A percentile compares a stretch with the other conserved stretches of the same genome.
phyloP scores from a whole-genome alignment of 2,797 vertebrate genomes.

The Manis crassicaudata region DNA sequence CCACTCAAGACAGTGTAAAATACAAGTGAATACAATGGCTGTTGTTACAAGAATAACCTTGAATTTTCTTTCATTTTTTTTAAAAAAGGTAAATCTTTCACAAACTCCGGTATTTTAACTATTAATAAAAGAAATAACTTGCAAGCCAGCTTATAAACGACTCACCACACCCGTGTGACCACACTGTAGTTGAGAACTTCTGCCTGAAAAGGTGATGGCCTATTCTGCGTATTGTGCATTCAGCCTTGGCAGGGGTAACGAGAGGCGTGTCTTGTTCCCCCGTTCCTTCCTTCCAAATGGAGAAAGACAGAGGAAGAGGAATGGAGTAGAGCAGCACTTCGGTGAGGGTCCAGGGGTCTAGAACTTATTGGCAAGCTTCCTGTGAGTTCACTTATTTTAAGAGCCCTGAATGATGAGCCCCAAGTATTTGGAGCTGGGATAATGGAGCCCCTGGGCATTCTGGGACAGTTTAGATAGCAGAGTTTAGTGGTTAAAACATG shows the following conservation, averaged over 20 bases:
- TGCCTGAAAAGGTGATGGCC: background rate
- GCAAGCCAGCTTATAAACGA: background rate
- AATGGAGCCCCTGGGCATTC: background rate
- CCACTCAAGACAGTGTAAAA: background rate
- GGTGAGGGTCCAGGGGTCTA: background rate
- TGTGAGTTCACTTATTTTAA: background rate
- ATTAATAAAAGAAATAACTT: background rate
- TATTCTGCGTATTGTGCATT: background rate
- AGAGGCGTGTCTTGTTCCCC: background rate
- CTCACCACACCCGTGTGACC: background rate
- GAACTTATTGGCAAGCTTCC: background rate
- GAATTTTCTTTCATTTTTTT: slow-evolving; percentile 36
- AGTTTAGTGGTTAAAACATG: background rate
- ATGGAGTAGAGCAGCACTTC: background rate
- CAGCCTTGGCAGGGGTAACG: background rate
- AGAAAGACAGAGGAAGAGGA: background rate
- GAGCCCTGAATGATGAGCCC: background rate
- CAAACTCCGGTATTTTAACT: slow-evolving; percentile 11
- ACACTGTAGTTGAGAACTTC: background rate
- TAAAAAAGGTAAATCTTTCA: slow-evolving; percentile 21
- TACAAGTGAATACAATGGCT: background rate
- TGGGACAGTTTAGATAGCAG: background rate
- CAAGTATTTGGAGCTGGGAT: background rate
- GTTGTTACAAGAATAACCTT: background rate
- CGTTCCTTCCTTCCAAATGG: background rate